Conservation (phyloP, 2,113 vertebrate genomes). For the Psittacula cyanocephala region DNA sequence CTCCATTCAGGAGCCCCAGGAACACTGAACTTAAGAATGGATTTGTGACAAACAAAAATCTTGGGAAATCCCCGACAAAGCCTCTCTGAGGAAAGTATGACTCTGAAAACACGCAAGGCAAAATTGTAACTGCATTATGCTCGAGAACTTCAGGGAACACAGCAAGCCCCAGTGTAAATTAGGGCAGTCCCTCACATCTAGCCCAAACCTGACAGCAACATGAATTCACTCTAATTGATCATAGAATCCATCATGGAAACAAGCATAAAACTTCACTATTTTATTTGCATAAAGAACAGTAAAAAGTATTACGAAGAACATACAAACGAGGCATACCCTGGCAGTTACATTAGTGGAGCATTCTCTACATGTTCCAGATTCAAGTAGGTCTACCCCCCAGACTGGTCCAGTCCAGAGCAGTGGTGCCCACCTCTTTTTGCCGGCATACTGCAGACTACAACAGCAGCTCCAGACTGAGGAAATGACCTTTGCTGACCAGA, state of each 20-base stretch:
- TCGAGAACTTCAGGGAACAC: neutral
- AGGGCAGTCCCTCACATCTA: neutral
- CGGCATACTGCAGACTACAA: fast-evolving
- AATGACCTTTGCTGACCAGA: neutral
- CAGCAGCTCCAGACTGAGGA: neutral
- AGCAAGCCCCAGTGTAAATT: neutral
- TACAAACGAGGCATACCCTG: neutral
- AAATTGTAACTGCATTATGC: neutral
- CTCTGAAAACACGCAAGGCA: neutral
- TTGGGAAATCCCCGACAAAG: neutral
- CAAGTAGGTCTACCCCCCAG: neutral
- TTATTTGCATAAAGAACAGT: neutral
- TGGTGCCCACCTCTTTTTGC: neutral
- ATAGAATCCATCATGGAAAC: neutral
- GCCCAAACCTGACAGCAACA: neutral
- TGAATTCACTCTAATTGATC: neutral
- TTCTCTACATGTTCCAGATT: neutral
- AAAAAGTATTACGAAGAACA: neutral
- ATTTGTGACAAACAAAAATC: neutral
- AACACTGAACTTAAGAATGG: neutral
- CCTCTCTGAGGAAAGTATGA: neutral
- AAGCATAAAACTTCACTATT: neutral
- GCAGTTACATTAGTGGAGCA: neutral
- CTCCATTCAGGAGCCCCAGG: neutral
- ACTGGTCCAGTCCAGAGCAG: neutral